Evolutionary conservation across 2,797 vertebrate genomes (phyloP).

Genomic region (Enteromius argenteus): DNA sequence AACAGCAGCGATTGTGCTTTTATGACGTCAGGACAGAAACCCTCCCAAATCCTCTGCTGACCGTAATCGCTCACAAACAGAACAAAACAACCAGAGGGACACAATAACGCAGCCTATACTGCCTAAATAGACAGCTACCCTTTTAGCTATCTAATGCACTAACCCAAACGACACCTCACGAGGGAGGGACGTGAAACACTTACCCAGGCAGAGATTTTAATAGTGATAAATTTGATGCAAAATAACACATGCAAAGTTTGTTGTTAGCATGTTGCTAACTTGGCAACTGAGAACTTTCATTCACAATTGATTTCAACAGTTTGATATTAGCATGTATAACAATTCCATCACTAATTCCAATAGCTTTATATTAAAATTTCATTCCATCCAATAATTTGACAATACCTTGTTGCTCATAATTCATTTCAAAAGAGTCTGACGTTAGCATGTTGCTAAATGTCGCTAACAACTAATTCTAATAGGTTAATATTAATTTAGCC

Average conservation of each 20-base stretch:
- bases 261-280: neutral
- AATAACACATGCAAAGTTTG: neutral
- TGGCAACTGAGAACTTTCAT: neutral
- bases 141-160: neutral
- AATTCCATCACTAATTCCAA: neutral
- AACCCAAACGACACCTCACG: neutral
- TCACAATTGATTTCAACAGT: neutral
- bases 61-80: neutral
- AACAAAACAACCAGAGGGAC: slow-evolving; percentile 9
- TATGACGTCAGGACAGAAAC: slow-evolving; percentile 14
- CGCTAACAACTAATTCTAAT: neutral
- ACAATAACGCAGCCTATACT: neutral
- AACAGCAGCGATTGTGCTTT: slow-evolving; percentile 3
- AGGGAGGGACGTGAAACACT: neutral
- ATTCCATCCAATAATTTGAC: neutral
- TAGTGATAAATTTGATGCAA: too few species aligned
- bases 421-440: neutral
- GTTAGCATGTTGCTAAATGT: neutral
- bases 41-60: slow-evolving; percentile 2
- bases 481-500: neutral
- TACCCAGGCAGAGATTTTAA: too few species aligned
- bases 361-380: neutral
- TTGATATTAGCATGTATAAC: neutral
- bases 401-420: neutral
- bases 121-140: neutral